Base-by-base conservation (phyloP, 2,113 vertebrate species). In the Trogon melanurus region DNA sequence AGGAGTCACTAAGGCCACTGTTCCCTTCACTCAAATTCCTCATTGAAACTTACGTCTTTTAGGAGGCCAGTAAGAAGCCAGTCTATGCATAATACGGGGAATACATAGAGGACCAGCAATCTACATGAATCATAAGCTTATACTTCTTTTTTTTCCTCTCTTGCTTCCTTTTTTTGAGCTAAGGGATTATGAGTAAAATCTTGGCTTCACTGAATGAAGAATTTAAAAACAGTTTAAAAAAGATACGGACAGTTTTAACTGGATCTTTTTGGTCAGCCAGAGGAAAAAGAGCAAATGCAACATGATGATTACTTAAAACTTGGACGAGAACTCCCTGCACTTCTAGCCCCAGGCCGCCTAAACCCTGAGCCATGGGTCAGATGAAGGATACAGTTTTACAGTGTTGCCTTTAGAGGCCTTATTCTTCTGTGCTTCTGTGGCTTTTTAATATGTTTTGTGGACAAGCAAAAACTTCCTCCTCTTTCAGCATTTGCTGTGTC, bases 21-120 rank as follows among this genome's bases (percentile, higher is more conserved):
- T 64, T 93, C 29, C 29, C 48, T 88, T 88, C 6, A 5, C 57
- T 95, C 80, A 91, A 88, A 93, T 81, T 86, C 64, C 76, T 93
- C n/a, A 15, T 67, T 81, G 91, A 91, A 93, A 81, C 2, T 1
- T 50, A 61, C 0, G 1, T 50, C 57, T 92, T 91, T 64, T 26
- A 67, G 75, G 25, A 91, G 26, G 65, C 73, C 38, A 47, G 30
- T 64, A 83, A 44, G 72, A 89, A 94, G 54, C 32, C 53, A 84
- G 69, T 44, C 61, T 70, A 17, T 16, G 36, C 16, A 30, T 67
- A 84, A 81, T 4, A 65, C 91, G 45, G 23, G 36, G 32, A 86
- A 79, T 72, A 51, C 0, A 3, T 5, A 60, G 48, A 73, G 41
- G 67, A 74, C 38, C 23, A 80, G 27, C 7, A 62, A 44, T 79